Base-by-base conservation (phyloP, 2,797 vertebrate species). In the Protonibea diacanthus region DNA sequence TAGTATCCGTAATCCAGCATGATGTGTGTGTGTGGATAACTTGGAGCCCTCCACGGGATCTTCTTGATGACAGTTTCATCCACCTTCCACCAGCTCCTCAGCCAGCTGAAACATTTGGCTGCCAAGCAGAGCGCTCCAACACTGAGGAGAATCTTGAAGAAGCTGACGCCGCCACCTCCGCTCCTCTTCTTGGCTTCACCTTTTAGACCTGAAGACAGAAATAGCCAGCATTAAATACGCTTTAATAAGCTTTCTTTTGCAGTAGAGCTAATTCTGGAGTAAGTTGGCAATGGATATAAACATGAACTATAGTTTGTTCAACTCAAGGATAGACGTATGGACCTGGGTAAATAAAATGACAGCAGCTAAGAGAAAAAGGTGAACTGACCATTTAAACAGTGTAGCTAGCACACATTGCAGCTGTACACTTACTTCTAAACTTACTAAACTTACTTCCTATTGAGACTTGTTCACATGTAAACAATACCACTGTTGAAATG, bases 1-100 rank as follows among this genome's bases (percentile, higher is more conserved):
- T 77, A 86, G 49, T 47, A 88, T 33, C 80, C 7, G 8, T 86
- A 88, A 59, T 88, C 84, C 81, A 86, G 56, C 76, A 88, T 86
- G 21, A 60, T 1, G 44, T 84, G 79, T 0, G n/a, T 0, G 0
- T 3, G 53, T 9, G 6, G 40, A 49, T 1, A n/a, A 44, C 27
- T 49, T 5, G 33, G 0, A 53, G 58, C 11, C 25, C 12, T 71
- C 44, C 15, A 7, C 3, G 33, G 61, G 1, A 48, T 33, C 17
- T 14, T 25, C 27, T 52, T n/a, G 25, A 5, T 0, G 4, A 49
- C 0, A 11, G 14, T 17, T 25, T 74, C 27, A 5, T 61, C 27
- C 0, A 0, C 5, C 3, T 42, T 6, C 38, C 25, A 45, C 11
- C 47, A 45, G 58, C 42, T 78, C 56, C 67, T 58, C 14, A 87